These are phyloP conservation scores for Drosophila grimshawi DNA, from an alignment of 1,140 invertebrate genomes.

Conservation along the genomic window DNA sequence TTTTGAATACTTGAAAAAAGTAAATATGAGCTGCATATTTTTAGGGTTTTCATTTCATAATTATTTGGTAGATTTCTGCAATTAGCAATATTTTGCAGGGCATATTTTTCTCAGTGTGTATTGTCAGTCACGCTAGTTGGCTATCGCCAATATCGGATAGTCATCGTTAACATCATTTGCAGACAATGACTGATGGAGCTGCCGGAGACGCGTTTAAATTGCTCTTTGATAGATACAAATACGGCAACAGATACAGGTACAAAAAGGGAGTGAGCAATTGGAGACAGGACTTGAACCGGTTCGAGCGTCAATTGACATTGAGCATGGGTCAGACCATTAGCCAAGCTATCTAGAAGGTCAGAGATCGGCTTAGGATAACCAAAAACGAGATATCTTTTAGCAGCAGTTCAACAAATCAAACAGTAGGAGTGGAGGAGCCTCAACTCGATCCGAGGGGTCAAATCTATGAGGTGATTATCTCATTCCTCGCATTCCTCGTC, in stretches of 20 bases:
- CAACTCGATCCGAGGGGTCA: neutral
- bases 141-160: constrained; percentile 3
- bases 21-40: too few species aligned
- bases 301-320: neutral
- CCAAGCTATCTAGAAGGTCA: neutral
- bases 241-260: constrained; percentile 2
- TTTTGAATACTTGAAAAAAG: too few species aligned
- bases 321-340: neutral
- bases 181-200: constrained; percentile 1
- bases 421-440: too few species aligned
- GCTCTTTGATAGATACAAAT: constrained; percentile 20
- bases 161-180: constrained; percentile 21
- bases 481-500: neutral
- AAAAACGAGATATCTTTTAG: neutral
- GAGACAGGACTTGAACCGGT: constrained; percentile 11
- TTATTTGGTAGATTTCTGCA: too few species aligned
- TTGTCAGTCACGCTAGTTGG: neutral
- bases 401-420: neutral
- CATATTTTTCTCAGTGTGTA: neutral
- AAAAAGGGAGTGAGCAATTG: neutral
- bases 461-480: neutral
- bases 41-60: too few species aligned
- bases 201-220: constrained; percentile 27
- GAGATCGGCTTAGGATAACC: neutral
- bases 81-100: too few species aligned